phyloP scores from a whole-genome alignment of 1,140 invertebrate species.

The Euura lappo region DNA sequence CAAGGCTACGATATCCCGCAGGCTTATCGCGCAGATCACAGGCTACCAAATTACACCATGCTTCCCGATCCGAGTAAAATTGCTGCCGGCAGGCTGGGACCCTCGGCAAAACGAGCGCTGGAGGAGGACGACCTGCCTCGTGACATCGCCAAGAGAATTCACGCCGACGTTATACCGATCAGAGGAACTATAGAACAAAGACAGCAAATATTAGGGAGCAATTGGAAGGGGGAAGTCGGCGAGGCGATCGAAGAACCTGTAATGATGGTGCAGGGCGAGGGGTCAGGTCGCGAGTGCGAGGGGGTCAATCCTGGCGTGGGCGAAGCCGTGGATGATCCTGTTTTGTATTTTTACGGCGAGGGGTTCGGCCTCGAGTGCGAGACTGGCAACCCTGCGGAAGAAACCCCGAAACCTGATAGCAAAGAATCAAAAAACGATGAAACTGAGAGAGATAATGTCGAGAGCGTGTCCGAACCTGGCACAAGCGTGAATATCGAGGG shows the following conservation, averaged over 20 bases:
- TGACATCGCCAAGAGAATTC: constrained; percentile 47
- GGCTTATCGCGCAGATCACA: constrained; percentile 50
- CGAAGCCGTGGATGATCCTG: constrained; percentile 75
- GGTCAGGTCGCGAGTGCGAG: constrained; percentile 75
- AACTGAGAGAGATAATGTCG: not conserved
- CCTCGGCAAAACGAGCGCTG: constrained; percentile 44
- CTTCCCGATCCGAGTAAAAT: constrained; percentile 55
- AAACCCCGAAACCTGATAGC: constrained; percentile 38
- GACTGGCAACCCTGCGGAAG: constrained; percentile 67
- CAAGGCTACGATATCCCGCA: constrained; percentile 45
- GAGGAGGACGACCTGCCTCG: constrained; percentile 44
- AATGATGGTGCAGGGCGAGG: constrained; percentile 75
- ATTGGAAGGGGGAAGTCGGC: constrained; percentile 61
- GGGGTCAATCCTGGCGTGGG: constrained; percentile 61
- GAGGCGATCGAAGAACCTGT: constrained; percentile 77
- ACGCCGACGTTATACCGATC: constrained; percentile 47
- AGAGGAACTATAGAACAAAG: constrained; percentile 46
- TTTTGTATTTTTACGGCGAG: constrained; percentile 74
- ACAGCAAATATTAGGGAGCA: constrained; percentile 28
- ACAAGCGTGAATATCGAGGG: constrained; percentile 38
- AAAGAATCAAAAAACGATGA: constrained; percentile 46
- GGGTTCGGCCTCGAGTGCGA: constrained; percentile 75
- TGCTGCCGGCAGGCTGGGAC: constrained; percentile 46
- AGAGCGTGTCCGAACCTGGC: constrained; percentile 31
- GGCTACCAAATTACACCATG: constrained; percentile 53